Base-by-base conservation (phyloP, 2,797 vertebrate genomes). In the Myotis daubentonii region DNA sequence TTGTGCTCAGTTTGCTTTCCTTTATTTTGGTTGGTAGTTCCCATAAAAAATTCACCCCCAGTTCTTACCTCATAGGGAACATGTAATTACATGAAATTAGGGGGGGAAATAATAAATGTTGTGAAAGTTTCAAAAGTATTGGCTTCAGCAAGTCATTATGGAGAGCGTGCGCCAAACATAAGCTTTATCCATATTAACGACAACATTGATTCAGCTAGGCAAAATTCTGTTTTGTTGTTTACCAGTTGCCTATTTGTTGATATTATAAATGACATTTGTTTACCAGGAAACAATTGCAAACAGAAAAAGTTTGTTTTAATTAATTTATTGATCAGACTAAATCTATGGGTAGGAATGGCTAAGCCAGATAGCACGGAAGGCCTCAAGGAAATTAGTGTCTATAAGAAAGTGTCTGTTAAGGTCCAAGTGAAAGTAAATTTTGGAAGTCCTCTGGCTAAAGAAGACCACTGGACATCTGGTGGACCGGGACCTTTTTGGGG, bases 51-150 rank as follows among this genome's bases (percentile, higher is more conserved):
- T 65, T 92, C 8, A n/a, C 92, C 47, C n/a, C 10, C 2, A 36
- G 38, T 86, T 89, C 41, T 94, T 9, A 28, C 76, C 71, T 87
- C 66, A 25, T 17, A 91, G 87, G 30, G 60, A 87, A 89, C 3
- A 62, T 72, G 72, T 65, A 41, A 78, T 76, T 68, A 62, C 19
- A 15, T 53, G 62, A 92, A 92, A 81, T 93, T 80, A 87, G 28
- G 28, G 85, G 38, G 60, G 72, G 8, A 84, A 74, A 62, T 81
- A 16, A 62, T 76, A 70, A 89, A 28, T 65, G 47, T 38, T 33
- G 76, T 30, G 57, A 53, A 74, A 82, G 79, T 83, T 94, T 94
- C 47, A 74, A 65, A 87, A 60, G 55, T 62, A 30, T 78, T 90
- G 5, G 36, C 15, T 36, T 70, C 2, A n/a, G 15, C 36, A 87